phyloP scores from a whole-genome alignment of 2,113 vertebrate genomes.

The Sciurus niger region DNA sequence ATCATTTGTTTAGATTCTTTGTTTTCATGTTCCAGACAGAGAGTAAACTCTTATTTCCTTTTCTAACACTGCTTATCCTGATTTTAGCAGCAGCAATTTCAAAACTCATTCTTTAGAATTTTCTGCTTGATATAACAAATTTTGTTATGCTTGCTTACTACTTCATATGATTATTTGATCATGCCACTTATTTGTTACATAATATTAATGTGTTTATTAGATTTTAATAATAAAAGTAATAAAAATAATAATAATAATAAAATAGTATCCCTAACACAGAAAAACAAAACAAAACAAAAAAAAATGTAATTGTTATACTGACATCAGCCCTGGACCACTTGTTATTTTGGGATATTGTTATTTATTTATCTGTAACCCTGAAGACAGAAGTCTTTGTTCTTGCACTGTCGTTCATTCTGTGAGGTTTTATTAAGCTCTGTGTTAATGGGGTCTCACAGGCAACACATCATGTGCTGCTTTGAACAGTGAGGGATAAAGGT shows the following conservation, averaged over 20 bases:
- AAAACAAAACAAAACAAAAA: too few relatives aligned
- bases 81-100: not conserved
- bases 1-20: not conserved
- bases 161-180: not conserved
- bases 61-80: not conserved
- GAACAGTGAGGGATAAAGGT: slow-evolving; percentile 59
- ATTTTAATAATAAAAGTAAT: not conserved
- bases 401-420: not conserved
- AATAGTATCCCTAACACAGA: too few relatives aligned
- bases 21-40: not conserved
- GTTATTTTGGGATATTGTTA: not conserved
- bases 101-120: not conserved
- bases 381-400: slow-evolving; percentile 19
- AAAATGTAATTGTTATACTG: not conserved
- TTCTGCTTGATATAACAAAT: not conserved
- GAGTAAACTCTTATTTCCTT: not conserved
- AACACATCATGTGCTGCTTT: slow-evolving; percentile 1
- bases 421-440: slow-evolving; percentile 38
- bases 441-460: not conserved
- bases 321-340: not conserved
- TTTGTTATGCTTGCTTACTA: not conserved
- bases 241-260: not conserved
- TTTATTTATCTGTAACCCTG: slow-evolving; percentile 37
- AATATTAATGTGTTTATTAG: not conserved
- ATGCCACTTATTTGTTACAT: not conserved